These are phyloP conservation scores for Ophion ellenae DNA, from an alignment of 2,888 invertebrate species.

Conservation along the genomic window DNA sequence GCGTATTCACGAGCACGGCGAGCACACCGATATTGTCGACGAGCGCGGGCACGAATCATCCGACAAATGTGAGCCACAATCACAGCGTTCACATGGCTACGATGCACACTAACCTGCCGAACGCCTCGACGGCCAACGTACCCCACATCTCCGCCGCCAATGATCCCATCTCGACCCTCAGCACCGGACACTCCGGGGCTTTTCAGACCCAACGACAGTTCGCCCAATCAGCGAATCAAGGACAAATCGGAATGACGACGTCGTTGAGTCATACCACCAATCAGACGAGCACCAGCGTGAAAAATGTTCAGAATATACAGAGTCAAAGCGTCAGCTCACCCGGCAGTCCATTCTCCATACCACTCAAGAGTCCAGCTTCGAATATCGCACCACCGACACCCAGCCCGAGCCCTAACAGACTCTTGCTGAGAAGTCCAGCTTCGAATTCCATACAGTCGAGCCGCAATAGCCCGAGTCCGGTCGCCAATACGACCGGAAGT, in stretches of 20 bases:
- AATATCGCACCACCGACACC: slow-evolving; percentile 83
- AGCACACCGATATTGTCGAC: slow-evolving; percentile 78
- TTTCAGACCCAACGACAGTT: slow-evolving; percentile 79
- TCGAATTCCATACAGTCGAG: slow-evolving; percentile 82
- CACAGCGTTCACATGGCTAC: slow-evolving; percentile 79
- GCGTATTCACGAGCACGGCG: slow-evolving; percentile 79
- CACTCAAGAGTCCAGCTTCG: slow-evolving; percentile 82
- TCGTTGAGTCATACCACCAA: slow-evolving; percentile 58
- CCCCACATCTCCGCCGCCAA: slow-evolving; percentile 75
- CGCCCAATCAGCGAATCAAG: slow-evolving; percentile 67
- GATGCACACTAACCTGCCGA: slow-evolving; percentile 80
- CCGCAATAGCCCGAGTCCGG: slow-evolving; percentile 81
- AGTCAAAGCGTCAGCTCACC: slow-evolving; percentile 81
- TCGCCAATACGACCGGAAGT: slow-evolving; percentile 75
- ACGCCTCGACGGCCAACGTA: slow-evolving; percentile 76
- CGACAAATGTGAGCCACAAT: slow-evolving; percentile 76
- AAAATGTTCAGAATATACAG: slow-evolving; percentile 81
- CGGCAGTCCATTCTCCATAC: slow-evolving; percentile 82
- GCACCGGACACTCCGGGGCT: slow-evolving; percentile 69
- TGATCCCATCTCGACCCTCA: slow-evolving; percentile 74
- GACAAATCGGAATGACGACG: slow-evolving; percentile 45
- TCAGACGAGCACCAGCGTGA: slow-evolving; percentile 75
- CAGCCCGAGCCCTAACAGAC: slow-evolving; percentile 82
- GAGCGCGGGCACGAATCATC: slow-evolving; percentile 63
- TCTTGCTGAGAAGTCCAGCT: slow-evolving; percentile 81